phyloP scores from a whole-genome alignment of 2,888 invertebrate species.

The Alviniconcha strummeri region DNA sequence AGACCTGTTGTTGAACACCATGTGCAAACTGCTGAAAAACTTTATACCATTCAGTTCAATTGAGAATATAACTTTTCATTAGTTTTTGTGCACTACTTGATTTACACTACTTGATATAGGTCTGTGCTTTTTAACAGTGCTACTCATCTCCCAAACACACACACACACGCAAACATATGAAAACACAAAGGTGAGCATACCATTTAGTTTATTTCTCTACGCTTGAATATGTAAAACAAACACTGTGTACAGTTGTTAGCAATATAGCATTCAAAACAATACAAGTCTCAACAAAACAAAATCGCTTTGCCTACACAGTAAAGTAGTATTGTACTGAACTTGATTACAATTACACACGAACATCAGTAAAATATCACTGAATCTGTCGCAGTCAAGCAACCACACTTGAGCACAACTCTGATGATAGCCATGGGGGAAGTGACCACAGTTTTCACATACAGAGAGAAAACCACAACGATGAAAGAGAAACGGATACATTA shows the following conservation, averaged over 20 bases:
- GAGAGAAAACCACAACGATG: too few relatives aligned
- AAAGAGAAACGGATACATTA: too few relatives aligned
- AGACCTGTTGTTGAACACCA: too few relatives aligned
- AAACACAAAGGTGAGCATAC: not conserved
- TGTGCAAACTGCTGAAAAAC: too few relatives aligned
- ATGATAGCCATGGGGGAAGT: not conserved
- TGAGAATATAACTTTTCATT: too few relatives aligned
- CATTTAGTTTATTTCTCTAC: constrained; percentile 3
- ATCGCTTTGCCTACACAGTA: constrained; percentile 1
- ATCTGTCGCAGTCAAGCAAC: not conserved
- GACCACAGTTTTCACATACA: too few relatives aligned
- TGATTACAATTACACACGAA: not conserved
- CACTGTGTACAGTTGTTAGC: not conserved
- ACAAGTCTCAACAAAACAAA: constrained; percentile 4
- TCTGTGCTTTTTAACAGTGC: too few relatives aligned
- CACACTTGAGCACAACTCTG: constrained; percentile 3
- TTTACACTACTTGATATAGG: too few relatives aligned
- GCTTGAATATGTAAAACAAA: not conserved
- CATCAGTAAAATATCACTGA: not conserved
- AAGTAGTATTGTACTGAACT: not conserved
- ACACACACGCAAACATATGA: not conserved
- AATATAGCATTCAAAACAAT: not conserved
- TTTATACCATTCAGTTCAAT: too few relatives aligned
- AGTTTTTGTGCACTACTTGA: too few relatives aligned
- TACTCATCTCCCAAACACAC: not conserved